Conservation (phyloP, 2,113 vertebrate genomes). For the Cercocebus atys region DNA sequence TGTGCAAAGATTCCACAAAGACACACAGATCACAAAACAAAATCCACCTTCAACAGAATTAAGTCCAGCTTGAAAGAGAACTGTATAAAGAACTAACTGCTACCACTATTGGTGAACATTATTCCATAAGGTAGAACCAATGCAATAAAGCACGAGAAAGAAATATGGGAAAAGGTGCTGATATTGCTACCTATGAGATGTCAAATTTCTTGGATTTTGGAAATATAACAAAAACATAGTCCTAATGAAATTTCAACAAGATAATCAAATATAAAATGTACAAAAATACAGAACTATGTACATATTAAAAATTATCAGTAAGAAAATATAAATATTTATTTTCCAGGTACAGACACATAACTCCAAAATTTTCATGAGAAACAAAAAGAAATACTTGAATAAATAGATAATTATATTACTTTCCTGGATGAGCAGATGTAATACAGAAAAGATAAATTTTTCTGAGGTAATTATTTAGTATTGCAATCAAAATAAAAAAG, state of each 20-base stretch:
- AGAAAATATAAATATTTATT: background rate
- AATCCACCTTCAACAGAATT: background rate
- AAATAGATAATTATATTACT: constrained; percentile 9
- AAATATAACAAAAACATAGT: constrained; percentile 8
- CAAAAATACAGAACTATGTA: background rate
- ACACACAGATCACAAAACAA: background rate
- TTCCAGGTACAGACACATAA: background rate
- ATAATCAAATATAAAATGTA: background rate
- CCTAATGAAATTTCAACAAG: background rate
- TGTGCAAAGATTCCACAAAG: background rate
- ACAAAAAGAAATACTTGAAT: background rate
- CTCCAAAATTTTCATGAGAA: constrained; percentile 3
- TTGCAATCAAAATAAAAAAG: constrained; percentile 21
- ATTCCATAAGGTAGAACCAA: background rate
- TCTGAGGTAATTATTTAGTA: background rate
- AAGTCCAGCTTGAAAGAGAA: constrained; percentile 1
- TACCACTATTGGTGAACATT: background rate
- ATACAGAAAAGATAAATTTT: background rate
- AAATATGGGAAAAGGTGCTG: background rate
- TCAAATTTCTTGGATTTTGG: background rate
- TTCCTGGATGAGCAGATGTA: background rate
- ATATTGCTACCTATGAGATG: background rate
- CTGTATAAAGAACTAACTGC: background rate
- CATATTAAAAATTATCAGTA: background rate
- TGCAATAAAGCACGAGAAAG: constrained; percentile 39